Evolutionary conservation across 2,113 vertebrate genomes (phyloP).

Genomic region (Paratilapia polleni): DNA sequence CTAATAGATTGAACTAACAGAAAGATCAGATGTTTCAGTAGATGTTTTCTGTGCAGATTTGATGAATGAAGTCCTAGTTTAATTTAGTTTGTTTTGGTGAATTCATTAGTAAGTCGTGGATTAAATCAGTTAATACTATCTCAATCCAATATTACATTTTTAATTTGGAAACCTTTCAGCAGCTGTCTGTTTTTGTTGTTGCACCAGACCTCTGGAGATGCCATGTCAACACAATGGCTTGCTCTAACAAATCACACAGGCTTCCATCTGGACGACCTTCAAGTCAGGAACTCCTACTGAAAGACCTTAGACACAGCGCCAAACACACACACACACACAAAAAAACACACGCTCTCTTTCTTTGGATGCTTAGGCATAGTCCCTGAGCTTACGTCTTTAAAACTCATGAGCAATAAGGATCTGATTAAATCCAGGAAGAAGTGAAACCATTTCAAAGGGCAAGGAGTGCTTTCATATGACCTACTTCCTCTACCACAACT

Average conservation of each 20-base stretch:
- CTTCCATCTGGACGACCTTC: constrained; percentile 41
- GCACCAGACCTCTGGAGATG: constrained; percentile 31
- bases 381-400: constrained; percentile 40
- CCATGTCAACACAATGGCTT: constrained; percentile 33
- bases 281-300: constrained; percentile 14
- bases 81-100: background rate
- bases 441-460: constrained; percentile 41
- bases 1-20: background rate
- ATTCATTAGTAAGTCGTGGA: background rate
- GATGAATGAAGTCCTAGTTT: background rate
- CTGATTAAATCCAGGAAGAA: constrained; percentile 47
- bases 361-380: constrained; percentile 11
- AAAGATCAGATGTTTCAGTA: background rate
- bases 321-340: constrained; percentile 1
- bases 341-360: background rate
- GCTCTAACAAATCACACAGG: constrained; percentile 27
- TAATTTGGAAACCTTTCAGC: constrained; percentile 11
- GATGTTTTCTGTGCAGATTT: background rate
- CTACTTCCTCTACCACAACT: constrained; percentile 21
- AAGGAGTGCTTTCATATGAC: constrained; percentile 46
- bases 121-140: background rate
- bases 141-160: constrained; percentile 4
- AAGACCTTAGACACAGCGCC: constrained; percentile 2
- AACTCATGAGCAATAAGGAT: constrained; percentile 37
- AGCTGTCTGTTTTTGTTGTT: constrained; percentile 45